Evolutionary conservation across 1,140 invertebrate genomes (phyloP), one percentile per base, ranked within the genome.

Genomic region (Stegodyphus dumicola): DNA sequence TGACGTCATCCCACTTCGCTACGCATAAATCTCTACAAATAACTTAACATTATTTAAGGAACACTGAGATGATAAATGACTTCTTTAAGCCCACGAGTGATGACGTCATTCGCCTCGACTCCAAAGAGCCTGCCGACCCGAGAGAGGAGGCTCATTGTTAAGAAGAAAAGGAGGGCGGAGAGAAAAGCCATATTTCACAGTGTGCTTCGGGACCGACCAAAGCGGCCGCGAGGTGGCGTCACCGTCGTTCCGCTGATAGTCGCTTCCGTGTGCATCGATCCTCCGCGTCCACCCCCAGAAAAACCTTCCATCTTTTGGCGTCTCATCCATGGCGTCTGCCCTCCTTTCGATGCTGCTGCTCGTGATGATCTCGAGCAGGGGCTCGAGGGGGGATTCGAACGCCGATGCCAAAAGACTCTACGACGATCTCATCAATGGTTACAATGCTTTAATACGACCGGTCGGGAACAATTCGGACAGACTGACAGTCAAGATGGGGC

Each of bases 361-460:
- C 18, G 2, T 73, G 66, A 52, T 70, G 67, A 33, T 33, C 33
- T 33, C 33, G 33, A 15, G 7, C 49, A 5, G 70, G 78, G 17
- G 5, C 5, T 51, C 71, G n/a, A 48, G 17, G 73, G 73, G 73
- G 0, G 75, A 77, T 18, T 77, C 94, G 90, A 97, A 97, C 92
- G 95, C 95, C 89, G 95, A 97, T 91, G 96, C 96, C 88, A 97
- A 97, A 93, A 93, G 96, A 90, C 94, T 98, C 88, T 98, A 98
- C 93, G 96, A 98, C 93, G 96, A 98, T 92, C 93, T 98, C 87
- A 93, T 99, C 88, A 96, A 95, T 90, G 97, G 98, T 91, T 99
- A 99, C 93, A 99, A 99, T 93, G 94, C 97, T 88, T 95, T 99
- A 90, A 99, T 99, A 89, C 92, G 98, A 89, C 98, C 98, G 71